These are phyloP conservation scores for Athalia rosae DNA, from an alignment of 2,888 invertebrate genomes.

Conservation along the genomic window DNA sequence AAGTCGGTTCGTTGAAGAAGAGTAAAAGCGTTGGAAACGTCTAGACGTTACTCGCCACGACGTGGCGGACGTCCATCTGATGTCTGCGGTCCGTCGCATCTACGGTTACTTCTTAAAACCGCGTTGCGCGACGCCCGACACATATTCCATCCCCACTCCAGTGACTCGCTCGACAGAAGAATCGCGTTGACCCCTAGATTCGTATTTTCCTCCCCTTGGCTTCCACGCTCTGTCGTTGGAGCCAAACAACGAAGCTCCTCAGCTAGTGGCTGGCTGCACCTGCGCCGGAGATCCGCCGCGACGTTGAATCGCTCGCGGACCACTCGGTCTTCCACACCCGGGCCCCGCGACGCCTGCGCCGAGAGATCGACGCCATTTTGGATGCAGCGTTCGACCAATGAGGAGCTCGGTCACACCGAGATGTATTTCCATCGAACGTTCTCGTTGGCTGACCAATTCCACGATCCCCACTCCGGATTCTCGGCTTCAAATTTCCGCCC, in stretches of 20 bases:
- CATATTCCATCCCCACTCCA: neutral
- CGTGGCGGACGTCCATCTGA: constrained; percentile 38
- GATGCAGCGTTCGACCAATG: constrained; percentile 32
- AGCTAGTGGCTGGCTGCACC: constrained; percentile 19
- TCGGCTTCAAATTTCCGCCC: constrained; percentile 10
- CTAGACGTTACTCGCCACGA: neutral
- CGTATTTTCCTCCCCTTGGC: neutral
- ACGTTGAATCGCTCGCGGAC: neutral
- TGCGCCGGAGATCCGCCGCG: constrained; percentile 17
- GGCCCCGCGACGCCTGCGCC: constrained; percentile 13
- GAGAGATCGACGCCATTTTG: constrained; percentile 32
- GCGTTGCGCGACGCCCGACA: constrained; percentile 24
- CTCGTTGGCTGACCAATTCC: constrained; percentile 4
- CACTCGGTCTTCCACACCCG: neutral
- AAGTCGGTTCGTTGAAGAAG: too few relatives aligned
- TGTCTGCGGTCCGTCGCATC: constrained; percentile 39
- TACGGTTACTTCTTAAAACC: constrained; percentile 27
- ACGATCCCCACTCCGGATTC: constrained; percentile 3
- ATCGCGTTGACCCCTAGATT: constrained; percentile 15
- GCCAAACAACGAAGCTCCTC: constrained; percentile 2
- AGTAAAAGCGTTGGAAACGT: too few relatives aligned
- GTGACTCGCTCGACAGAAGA: neutral
- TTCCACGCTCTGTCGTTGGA: neutral
- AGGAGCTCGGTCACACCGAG: constrained; percentile 1
- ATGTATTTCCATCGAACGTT: constrained; percentile 34